Evolutionary conservation across 2,888 invertebrate species (phyloP).

Genomic region (Sarcophaga carnaria): DNA sequence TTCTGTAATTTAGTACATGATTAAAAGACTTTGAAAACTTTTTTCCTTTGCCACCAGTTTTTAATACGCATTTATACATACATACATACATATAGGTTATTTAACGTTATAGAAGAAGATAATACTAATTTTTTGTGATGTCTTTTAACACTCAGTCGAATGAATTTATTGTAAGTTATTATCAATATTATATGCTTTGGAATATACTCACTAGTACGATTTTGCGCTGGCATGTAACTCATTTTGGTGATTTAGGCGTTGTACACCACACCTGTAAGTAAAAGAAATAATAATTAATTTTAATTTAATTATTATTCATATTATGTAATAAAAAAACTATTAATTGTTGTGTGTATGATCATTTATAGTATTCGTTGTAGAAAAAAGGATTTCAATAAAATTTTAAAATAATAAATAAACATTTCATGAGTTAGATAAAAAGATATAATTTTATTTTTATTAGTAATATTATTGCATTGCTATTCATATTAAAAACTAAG

Average conservation of each 20-base stretch:
- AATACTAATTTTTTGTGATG: not conserved
- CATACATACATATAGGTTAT: not conserved
- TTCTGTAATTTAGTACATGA: constrained; percentile 53
- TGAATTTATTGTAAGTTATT: not conserved
- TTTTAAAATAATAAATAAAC: no score
- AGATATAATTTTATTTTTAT: no score
- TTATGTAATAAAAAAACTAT: constrained; percentile 26
- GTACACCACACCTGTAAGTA: constrained; percentile 85
- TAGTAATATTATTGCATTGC: no score
- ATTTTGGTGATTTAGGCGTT: constrained; percentile 87
- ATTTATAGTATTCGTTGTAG: no score
- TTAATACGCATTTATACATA: not conserved
- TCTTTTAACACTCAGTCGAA: not conserved
- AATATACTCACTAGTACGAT: constrained; percentile 89
- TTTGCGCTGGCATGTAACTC: constrained; percentile 93
- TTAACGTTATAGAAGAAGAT: not conserved
- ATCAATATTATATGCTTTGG: not conserved
- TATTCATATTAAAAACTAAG: no score
- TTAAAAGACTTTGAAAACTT: constrained; percentile 44
- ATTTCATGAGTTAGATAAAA: no score
- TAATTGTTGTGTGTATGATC: not conserved
- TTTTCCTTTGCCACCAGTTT: constrained; percentile 1
- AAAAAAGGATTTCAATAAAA: no score
- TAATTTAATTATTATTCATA: not conserved
- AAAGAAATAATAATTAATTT: constrained; percentile 73